Percentiles rank a stretch among this genome's conserved stretches.
Conservation (phyloP, 2,888 invertebrate species). For the Cheilosia urbana region DNA sequence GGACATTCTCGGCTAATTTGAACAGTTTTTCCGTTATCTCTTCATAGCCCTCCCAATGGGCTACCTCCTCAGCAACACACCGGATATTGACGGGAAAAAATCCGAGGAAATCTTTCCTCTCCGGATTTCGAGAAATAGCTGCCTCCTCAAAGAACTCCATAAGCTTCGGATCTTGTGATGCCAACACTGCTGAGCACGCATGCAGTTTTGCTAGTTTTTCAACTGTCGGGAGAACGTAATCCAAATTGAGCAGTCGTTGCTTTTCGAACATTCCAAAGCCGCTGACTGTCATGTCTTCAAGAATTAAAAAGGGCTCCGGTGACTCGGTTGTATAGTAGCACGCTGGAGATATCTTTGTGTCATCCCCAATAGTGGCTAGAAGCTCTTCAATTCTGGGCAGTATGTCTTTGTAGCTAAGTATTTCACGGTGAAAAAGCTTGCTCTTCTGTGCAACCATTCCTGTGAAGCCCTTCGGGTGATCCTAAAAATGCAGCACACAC, state of each 20-base stretch:
- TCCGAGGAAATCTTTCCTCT: slow-evolving; percentile 81
- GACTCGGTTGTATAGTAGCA: slow-evolving; percentile 82
- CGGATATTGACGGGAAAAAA: slow-evolving; percentile 82
- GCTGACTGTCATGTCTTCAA: slow-evolving; percentile 85
- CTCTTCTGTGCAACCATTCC: slow-evolving; percentile 82
- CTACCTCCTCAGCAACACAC: slow-evolving; percentile 81
- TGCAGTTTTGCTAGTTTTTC: slow-evolving; percentile 86
- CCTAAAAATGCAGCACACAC: slow-evolving; percentile 70
- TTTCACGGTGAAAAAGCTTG: slow-evolving; percentile 82
- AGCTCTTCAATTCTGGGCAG: slow-evolving; percentile 80
- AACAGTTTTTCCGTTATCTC: slow-evolving; percentile 82
- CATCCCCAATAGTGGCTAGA: slow-evolving; percentile 81
- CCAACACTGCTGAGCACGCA: slow-evolving; percentile 84
- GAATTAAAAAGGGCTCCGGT: slow-evolving; percentile 83
- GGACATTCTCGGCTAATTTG: slow-evolving; percentile 81
- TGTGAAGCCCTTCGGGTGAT: slow-evolving; percentile 81
- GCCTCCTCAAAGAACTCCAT: slow-evolving; percentile 82
- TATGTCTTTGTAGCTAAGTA: slow-evolving; percentile 81
- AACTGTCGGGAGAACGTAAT: slow-evolving; percentile 84
- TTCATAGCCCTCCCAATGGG: slow-evolving; percentile 82
- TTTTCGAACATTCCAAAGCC: slow-evolving; percentile 86
- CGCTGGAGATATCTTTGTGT: slow-evolving; percentile 81
- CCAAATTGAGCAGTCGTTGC: slow-evolving; percentile 85
- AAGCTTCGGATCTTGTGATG: slow-evolving; percentile 79
- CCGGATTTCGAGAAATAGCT: slow-evolving; percentile 82